phyloP scores from a whole-genome alignment of 2,113 vertebrate genomes.

The Menura novaehollandiae region DNA sequence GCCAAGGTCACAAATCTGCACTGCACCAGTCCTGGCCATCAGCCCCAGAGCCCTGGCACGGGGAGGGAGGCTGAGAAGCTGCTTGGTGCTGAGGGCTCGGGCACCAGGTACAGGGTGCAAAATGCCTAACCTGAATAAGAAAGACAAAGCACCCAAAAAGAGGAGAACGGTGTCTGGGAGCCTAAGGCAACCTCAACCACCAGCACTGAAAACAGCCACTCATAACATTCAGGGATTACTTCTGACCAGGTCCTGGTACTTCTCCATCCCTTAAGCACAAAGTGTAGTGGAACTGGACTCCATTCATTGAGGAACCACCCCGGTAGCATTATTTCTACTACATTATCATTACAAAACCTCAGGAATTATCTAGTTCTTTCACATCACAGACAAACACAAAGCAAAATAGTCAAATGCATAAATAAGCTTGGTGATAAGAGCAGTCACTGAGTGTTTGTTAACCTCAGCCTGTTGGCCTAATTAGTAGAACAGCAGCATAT shows the following conservation, averaged over 20 bases:
- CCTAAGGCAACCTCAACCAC: not conserved
- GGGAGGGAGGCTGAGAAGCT: not conserved
- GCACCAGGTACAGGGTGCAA: not conserved
- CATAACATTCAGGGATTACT: not conserved
- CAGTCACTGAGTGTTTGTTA: not conserved
- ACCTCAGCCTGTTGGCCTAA: not conserved
- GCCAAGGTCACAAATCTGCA: not conserved
- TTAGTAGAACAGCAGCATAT: not conserved
- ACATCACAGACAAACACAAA: not conserved
- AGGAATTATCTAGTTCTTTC: not conserved
- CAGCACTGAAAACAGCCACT: not conserved
- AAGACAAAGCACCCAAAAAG: not conserved
- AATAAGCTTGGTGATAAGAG: conserved; percentile 22
- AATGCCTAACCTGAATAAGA: not conserved
- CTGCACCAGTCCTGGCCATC: not conserved
- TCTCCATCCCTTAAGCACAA: not conserved
- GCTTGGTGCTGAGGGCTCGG: not conserved
- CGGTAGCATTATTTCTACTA: not conserved
- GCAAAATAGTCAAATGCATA: conserved; percentile 38
- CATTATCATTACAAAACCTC: not conserved
- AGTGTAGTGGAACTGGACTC: not conserved
- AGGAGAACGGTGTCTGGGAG: not conserved
- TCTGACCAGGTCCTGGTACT: not conserved
- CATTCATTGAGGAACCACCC: not conserved
- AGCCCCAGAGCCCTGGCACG: not conserved